These are phyloP conservation scores for Chironomus tentans DNA, from an alignment of 2,888 invertebrate species.

Conservation along the genomic window DNA sequence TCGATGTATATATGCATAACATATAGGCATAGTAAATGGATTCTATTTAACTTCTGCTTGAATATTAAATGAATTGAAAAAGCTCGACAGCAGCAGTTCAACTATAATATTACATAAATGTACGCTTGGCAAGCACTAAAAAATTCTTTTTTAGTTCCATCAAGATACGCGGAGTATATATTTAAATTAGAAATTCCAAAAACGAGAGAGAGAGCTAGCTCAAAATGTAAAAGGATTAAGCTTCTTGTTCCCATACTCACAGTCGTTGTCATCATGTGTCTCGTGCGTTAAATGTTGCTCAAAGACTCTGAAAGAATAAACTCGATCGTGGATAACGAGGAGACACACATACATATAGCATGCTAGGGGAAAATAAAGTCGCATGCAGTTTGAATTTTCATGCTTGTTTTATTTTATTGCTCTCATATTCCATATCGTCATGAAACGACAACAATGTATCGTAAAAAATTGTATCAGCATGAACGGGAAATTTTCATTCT, in stretches of 20 bases:
- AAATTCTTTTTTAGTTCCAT: not conserved
- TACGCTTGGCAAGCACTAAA: not conserved
- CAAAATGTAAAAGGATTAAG: not conserved
- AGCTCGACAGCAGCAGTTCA: not conserved
- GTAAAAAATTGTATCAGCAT: not conserved
- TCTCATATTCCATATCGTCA: not conserved
- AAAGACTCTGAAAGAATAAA: too few species aligned
- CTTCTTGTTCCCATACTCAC: not conserved
- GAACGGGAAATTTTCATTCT: not conserved
- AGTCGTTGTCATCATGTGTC: too few species aligned
- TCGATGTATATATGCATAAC: not conserved
- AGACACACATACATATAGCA: not conserved
- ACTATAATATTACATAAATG: not conserved
- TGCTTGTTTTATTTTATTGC: slow-evolving; percentile 9
- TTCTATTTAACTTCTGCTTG: not conserved
- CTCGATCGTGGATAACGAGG: not conserved
- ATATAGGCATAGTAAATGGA: not conserved
- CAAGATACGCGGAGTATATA: not conserved
- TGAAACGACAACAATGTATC: not conserved
- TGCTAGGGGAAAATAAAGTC: not conserved
- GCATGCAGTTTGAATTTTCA: slow-evolving; percentile 11
- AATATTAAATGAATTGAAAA: not conserved
- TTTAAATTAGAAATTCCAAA: not conserved
- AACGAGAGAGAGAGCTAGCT: too few species aligned
- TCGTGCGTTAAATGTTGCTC: too few species aligned